Conservation (phyloP, 2,888 invertebrate genomes). For the Rhogogaster chlorosoma region DNA sequence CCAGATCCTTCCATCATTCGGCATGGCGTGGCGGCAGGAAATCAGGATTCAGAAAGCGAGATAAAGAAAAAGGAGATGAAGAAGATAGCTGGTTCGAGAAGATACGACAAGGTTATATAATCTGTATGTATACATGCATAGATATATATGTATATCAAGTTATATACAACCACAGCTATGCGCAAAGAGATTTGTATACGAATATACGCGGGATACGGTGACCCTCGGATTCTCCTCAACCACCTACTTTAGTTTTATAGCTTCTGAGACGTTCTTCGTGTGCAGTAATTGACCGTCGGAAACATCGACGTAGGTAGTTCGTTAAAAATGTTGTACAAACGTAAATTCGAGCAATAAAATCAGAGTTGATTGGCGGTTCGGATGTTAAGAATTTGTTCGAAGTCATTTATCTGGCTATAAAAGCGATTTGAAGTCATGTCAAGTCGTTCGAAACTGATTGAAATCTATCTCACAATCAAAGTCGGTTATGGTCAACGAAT, state of each 20-base stretch:
- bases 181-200: not conserved
- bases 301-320: not conserved
- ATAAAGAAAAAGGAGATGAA: slow-evolving; percentile 39
- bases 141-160: not conserved
- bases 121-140: not conserved
- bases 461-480: not conserved
- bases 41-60: slow-evolving; percentile 29
- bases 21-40: not conserved
- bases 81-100: slow-evolving; percentile 53
- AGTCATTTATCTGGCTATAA: not conserved
- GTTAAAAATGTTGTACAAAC: not conserved
- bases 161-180: not conserved
- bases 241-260: not conserved
- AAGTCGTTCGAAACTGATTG: not conserved
- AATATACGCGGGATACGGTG: not conserved
- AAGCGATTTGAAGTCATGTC: not conserved
- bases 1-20: not conserved
- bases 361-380: not conserved
- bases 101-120: slow-evolving; percentile 42
- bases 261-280: not conserved
- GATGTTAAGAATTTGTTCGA: not conserved
- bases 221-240: not conserved
- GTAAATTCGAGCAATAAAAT: not conserved
- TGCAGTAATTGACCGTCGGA: not conserved
- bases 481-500: not conserved